phyloP scores from a whole-genome alignment of 2,113 vertebrate species.

The Scophthalmus maximus region DNA sequence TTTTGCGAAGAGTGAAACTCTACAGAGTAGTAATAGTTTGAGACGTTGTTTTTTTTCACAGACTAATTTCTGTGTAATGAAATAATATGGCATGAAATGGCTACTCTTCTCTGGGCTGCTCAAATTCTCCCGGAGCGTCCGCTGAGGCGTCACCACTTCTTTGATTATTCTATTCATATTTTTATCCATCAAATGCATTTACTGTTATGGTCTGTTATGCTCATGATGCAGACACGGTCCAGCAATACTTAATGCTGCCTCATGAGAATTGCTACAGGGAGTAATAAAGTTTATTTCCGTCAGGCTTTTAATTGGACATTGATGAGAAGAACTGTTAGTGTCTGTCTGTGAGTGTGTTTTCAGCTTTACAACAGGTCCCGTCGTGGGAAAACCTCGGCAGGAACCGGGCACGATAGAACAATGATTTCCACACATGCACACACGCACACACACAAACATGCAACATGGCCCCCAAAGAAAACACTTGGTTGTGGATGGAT shows the following conservation, averaged over 20 bases:
- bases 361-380: background rate
- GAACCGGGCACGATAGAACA: conserved; percentile 47
- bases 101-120: too few species aligned
- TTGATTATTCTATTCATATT: too few species aligned
- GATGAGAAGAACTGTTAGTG: background rate
- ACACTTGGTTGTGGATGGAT: conserved; percentile 38
- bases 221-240: too few species aligned
- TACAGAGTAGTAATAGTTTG: too few species aligned
- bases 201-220: background rate
- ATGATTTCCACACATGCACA: conserved; percentile 32
- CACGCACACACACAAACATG: conserved; percentile 6
- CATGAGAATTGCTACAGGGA: background rate
- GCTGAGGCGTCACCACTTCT: background rate
- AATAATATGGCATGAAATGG: too few species aligned
- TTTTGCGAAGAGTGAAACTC: too few species aligned
- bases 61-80: background rate
- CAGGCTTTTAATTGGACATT: background rate
- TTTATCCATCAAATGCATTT: background rate
- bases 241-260: too few species aligned
- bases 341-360: background rate
- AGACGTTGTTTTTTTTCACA: background rate
- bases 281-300: background rate
- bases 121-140: background rate
- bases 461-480: conserved; percentile 15
- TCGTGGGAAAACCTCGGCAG: conserved; percentile 39